Evolutionary conservation across 2,888 invertebrate genomes (phyloP), one percentile per base, ranked within the genome.

Genomic region (Rhingia rostrata): DNA sequence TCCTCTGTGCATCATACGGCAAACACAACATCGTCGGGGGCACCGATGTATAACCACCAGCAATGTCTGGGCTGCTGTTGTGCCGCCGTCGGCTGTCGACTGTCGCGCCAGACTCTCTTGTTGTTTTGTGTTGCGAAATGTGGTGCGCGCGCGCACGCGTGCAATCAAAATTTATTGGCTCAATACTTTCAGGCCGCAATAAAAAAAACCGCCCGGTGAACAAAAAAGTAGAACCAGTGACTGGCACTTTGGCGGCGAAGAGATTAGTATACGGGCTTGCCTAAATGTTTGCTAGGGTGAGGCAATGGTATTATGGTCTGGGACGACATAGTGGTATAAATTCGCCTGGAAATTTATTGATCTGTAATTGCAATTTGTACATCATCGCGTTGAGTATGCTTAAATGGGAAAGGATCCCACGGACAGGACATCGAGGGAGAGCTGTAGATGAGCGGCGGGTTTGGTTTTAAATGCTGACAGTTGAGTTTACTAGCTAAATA

Each of bases 151-250:
- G 54, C 56, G 80, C 64, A 73, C 73, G 60, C 70, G 75, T 78
- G 77, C 82, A 83, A 83, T 83, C 74, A 78, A 73, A 78, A 83
- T 83, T 83, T 83, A 83, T 83, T 73, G 70, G 66, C 66, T 78
- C 72, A 66, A 69, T 78, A 73, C 70, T 82, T 70, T 75, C 77
- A 41, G 75, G 63, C 75, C 54, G 53, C 60, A 70, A 63, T 60
- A 14, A 72, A 70, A 77, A 70, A 53, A 79, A 73, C 72, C 60
- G 43, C 43, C 56, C 43, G 32, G 35, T n/a, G 33, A 22, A 53
- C 67, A 43, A 30, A 58, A 0, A 14, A 45, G 41, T 39, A 14
- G 33, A 39, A 51, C 41, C 12, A 43, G 10, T 47, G 22, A 49
- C 49, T 56, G 30, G 51, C 53, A 70, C 75, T 75, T 63, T 77